These are phyloP conservation scores for Ptiloglossa arizonensis DNA, from an alignment of 1,140 invertebrate genomes.

Conservation along the genomic window DNA sequence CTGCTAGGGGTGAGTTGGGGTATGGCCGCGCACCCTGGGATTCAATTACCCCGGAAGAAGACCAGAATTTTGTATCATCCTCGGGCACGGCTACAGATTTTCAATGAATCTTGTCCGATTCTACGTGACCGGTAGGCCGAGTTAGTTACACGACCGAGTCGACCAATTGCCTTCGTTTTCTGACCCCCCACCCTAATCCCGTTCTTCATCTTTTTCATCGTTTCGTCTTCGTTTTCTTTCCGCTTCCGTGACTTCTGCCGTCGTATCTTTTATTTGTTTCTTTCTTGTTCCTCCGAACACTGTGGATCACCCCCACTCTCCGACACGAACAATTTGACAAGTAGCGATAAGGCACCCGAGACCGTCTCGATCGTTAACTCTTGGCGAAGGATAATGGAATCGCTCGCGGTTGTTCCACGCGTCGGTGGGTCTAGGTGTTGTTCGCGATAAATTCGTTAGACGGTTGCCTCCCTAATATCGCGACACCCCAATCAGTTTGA, in stretches of 20 bases:
- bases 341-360: slow-evolving; percentile 5
- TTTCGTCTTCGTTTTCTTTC: not conserved
- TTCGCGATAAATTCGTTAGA: not conserved
- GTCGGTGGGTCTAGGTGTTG: not conserved
- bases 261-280: no score
- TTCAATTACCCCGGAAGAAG: slow-evolving; percentile 51
- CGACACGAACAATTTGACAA: not conserved
- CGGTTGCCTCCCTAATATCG: not conserved
- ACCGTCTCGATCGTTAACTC: slow-evolving; percentile 1
- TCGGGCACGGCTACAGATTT: slow-evolving; percentile 42
- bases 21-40: slow-evolving; percentile 20
- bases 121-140: slow-evolving; percentile 56
- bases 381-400: slow-evolving; percentile 9
- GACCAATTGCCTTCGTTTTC: slow-evolving; percentile 47
- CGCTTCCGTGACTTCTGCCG: not conserved
- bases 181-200: no score
- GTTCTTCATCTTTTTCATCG: not conserved
- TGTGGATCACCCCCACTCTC: not conserved
- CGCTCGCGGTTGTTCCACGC: not conserved
- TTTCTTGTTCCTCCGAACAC: no score
- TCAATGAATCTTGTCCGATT: slow-evolving; percentile 55
- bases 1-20: no score
- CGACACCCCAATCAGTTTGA: not conserved
- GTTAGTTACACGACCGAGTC: slow-evolving; percentile 43
- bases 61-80: slow-evolving; percentile 55